phyloP scores from a whole-genome alignment of 2,797 vertebrate species.

The Rhynchonycteris naso region DNA sequence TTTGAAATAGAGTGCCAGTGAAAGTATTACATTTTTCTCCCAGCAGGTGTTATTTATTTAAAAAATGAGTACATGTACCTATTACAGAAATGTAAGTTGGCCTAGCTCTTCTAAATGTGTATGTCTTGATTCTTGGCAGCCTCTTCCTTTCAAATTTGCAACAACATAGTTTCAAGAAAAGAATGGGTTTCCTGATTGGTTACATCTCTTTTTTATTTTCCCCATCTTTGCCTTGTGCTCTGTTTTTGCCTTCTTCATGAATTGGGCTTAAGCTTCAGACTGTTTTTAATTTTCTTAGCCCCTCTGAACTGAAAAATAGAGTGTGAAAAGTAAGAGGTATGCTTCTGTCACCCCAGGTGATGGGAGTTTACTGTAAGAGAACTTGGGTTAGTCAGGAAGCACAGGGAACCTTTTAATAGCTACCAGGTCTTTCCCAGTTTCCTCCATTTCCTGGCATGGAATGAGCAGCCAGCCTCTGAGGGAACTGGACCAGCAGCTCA shows the following conservation, averaged over 20 bases:
- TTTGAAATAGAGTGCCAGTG: slow-evolving; percentile 45
- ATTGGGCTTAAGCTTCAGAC: background rate
- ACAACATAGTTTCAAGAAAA: background rate
- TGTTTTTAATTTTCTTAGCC: background rate
- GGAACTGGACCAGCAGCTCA: background rate
- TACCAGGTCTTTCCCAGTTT: background rate
- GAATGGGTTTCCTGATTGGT: background rate
- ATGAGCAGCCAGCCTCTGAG: background rate
- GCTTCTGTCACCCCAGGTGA: background rate
- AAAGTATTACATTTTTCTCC: slow-evolving; percentile 14
- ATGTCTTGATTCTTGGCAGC: background rate
- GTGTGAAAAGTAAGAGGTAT: background rate
- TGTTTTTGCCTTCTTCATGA: background rate
- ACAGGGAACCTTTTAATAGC: background rate
- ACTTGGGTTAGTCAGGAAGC: background rate
- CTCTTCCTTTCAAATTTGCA: background rate
- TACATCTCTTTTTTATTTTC: background rate
- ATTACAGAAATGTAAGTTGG: slow-evolving; percentile 5
- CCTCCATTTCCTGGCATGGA: background rate
- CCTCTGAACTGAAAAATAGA: background rate
- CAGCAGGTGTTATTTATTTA: slow-evolving; percentile 23
- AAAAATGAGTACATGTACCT: background rate
- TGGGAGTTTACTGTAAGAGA: background rate
- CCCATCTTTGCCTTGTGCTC: background rate
- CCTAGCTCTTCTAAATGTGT: background rate